phyloP scores from a whole-genome alignment of 2,797 vertebrate genomes.

The Eurystomus glaucurus region DNA sequence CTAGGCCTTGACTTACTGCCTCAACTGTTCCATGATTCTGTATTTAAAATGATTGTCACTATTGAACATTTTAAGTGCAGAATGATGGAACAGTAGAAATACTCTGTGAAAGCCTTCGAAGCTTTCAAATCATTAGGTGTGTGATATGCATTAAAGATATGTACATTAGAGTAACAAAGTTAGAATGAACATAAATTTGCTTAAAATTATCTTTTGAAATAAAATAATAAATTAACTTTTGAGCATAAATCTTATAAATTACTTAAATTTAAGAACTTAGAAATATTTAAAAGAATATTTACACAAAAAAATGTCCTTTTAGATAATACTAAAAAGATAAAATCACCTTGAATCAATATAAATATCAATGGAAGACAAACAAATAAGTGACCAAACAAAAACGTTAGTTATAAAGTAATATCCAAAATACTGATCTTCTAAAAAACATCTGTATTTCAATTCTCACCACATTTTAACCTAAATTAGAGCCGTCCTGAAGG shows the following conservation, averaged over 20 bases:
- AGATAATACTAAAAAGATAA: neutral
- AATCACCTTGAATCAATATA: neutral
- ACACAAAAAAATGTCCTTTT: neutral
- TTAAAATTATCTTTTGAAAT: neutral
- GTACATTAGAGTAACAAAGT: neutral
- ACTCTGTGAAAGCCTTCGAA: neutral
- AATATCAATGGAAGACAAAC: neutral
- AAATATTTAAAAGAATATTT: neutral
- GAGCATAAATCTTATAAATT: neutral
- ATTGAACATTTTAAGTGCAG: neutral
- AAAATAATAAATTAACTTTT: neutral
- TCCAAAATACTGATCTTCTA: neutral
- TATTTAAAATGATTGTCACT: neutral
- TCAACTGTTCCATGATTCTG: neutral
- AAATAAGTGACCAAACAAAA: neutral
- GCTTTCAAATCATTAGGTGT: neutral
- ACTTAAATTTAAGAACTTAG: neutral
- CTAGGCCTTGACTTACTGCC: neutral
- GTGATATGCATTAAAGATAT: neutral
- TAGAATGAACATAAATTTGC: neutral
- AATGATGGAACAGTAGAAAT: neutral
- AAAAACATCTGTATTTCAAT: neutral
- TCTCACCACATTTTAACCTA: neutral
- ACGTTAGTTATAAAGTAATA: neutral
- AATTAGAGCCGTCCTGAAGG: neutral